These are phyloP conservation scores for Hypercompe scribonia DNA, from an alignment of 2,888 invertebrate species.

Conservation along the genomic window DNA sequence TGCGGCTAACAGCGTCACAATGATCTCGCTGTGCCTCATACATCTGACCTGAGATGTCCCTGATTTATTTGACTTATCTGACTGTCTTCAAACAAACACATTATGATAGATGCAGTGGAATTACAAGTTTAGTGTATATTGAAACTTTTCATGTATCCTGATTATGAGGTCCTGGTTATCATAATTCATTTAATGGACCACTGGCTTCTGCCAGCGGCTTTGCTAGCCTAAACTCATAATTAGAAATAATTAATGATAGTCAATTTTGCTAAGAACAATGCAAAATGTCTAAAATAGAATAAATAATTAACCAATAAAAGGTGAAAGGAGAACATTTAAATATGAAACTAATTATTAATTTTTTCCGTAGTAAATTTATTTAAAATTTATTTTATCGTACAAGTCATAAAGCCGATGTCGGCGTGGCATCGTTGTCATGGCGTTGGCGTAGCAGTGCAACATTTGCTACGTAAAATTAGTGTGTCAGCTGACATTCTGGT, in stretches of 20 bases:
- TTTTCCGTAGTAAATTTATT: not conserved
- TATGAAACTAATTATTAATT: not conserved
- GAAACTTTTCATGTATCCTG: not conserved
- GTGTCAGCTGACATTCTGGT: no score
- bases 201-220: not conserved
- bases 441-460: no score
- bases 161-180: no score
- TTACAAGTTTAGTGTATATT: not conserved
- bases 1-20: not conserved
- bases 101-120: not conserved
- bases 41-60: not conserved
- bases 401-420: no score
- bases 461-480: no score
- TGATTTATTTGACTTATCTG: slow-evolving; percentile 3
- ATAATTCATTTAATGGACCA: not conserved
- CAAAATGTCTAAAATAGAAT: not conserved
- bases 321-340: not conserved
- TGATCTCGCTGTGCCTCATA: not conserved
- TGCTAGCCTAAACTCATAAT: not conserved
- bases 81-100: not conserved
- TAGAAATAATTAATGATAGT: not conserved
- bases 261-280: not conserved
- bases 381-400: no score
- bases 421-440: no score
- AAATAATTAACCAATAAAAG: not conserved